These are phyloP conservation scores for Lasioglossum malachurum DNA, from an alignment of 2,888 invertebrate genomes.

Conservation along the genomic window DNA sequence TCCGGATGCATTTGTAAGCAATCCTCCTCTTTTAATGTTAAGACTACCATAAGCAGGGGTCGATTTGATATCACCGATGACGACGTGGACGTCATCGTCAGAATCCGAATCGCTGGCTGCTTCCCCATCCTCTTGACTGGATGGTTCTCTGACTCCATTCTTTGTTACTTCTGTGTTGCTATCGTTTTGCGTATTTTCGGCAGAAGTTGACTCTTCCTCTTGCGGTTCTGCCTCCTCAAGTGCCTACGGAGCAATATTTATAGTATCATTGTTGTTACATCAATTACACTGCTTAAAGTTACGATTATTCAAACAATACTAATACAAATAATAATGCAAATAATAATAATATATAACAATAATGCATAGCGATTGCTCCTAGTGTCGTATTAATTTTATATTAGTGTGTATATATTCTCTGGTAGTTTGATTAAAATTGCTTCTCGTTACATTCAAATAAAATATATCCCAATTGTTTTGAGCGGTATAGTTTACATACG, in stretches of 20 bases:
- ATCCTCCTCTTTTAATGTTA: conserved; percentile 89
- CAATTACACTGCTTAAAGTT: background rate
- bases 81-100: conserved; percentile 95
- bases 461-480: background rate
- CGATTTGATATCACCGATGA: conserved; percentile 95
- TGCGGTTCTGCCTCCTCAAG: conserved; percentile 48
- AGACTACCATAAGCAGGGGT: conserved; percentile 90
- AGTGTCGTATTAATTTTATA: background rate
- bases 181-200: conserved; percentile 56
- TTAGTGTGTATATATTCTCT: background rate
- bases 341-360: too few relatives aligned
- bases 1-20: conserved; percentile 83
- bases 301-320: background rate
- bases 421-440: background rate
- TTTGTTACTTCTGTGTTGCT: conserved; percentile 80
- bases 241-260: conserved; percentile 17
- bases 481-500: conserved; percentile 22
- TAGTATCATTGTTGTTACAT: background rate
- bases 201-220: conserved; percentile 47
- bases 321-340: background rate
- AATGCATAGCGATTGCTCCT: background rate
- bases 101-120: conserved; percentile 88
- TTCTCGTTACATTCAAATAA: background rate
- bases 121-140: conserved; percentile 79
- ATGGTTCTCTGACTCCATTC: conserved; percentile 85